Percentiles rank a stretch among this genome's conserved stretches.
phyloP scores from a whole-genome alignment of 2,797 vertebrate genomes.

The Distichodus sexfasciatus region DNA sequence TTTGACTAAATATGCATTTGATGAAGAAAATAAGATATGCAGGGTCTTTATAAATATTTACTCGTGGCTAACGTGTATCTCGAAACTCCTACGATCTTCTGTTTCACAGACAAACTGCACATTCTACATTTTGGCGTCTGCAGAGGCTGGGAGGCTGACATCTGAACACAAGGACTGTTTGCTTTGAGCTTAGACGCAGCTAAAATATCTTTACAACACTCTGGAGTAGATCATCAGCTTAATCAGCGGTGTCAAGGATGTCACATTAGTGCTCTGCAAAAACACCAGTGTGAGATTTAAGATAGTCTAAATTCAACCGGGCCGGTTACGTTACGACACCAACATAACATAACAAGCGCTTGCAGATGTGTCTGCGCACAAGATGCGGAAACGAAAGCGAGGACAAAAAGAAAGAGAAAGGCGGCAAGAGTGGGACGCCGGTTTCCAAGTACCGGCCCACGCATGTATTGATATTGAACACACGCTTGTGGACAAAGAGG shows the following conservation, averaged over 20 bases:
- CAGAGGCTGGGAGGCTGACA: neutral
- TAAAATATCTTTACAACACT: neutral
- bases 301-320: neutral
- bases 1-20: no score
- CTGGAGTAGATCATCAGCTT: neutral
- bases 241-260: neutral
- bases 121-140: no score
- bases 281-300: no score
- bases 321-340: neutral
- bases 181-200: neutral
- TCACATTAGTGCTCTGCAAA: neutral
- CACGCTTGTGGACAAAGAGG: constrained; percentile 53
- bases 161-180: neutral
- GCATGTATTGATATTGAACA: constrained; percentile 67
- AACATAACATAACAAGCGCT: neutral
- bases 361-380: neutral
- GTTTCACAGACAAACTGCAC: neutral
- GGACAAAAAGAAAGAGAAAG: neutral
- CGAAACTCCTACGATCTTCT: no score
- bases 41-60: no score
- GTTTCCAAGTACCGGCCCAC: constrained; percentile 10
- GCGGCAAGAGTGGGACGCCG: neutral
- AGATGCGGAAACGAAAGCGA: no score
- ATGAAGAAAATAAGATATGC: neutral
- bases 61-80: neutral